phyloP scores from a whole-genome alignment of 1,140 invertebrate species.

The Mycetomoellerius zeteki region DNA sequence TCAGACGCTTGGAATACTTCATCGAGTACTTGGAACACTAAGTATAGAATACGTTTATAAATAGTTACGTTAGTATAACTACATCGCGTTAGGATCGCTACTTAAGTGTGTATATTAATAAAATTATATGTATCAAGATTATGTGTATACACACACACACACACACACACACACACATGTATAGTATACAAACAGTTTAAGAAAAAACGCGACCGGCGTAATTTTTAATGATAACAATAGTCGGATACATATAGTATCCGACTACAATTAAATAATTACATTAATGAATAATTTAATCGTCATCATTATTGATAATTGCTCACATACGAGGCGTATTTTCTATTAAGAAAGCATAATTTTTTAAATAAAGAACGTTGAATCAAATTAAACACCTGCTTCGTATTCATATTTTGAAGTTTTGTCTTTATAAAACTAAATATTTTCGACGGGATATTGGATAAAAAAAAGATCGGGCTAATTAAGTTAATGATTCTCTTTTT shows the following conservation, averaged over 20 bases:
- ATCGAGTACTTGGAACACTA: conserved; percentile 58
- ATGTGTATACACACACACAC: neutral
- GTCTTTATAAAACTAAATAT: neutral
- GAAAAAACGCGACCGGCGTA: neutral
- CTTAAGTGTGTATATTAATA: neutral
- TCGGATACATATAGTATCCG: neutral
- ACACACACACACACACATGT: neutral
- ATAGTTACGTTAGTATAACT: conserved; percentile 72
- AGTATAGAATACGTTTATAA: conserved; percentile 73
- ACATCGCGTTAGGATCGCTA: conserved; percentile 44
- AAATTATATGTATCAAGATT: conserved; percentile 13
- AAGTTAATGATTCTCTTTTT: neutral
- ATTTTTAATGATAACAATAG: neutral
- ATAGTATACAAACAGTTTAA: neutral
- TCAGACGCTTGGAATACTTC: conserved; percentile 19
- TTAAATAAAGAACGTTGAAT: neutral
- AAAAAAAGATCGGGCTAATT: neutral
- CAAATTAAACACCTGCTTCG: neutral
- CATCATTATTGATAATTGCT: neutral
- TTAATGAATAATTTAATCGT: neutral
- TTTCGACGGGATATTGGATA: neutral
- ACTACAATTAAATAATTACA: neutral
- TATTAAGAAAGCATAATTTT: neutral
- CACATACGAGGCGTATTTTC: neutral
- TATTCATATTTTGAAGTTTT: neutral